Percentiles rank a stretch among this genome's conserved stretches.
Conservation (phyloP, 2,113 vertebrate species). For the Macaca nemestrina region DNA sequence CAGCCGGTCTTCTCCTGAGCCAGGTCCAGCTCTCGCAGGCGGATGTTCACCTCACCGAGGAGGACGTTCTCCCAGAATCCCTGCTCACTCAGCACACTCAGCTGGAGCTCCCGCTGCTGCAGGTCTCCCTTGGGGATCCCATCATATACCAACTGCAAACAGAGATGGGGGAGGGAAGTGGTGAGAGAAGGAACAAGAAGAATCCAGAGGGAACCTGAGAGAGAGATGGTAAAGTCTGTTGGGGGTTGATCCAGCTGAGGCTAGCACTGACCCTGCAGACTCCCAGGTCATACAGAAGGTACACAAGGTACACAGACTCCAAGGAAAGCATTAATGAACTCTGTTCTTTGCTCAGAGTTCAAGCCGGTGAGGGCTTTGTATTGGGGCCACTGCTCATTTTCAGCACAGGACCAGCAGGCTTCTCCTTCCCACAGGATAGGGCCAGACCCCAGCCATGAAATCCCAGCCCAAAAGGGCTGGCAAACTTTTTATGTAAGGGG, state of each 20-base stretch:
- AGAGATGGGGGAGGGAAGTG: neutral
- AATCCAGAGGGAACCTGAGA: too few species aligned
- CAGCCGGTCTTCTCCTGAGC: conserved; percentile 94
- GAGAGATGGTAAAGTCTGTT: neutral
- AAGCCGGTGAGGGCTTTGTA: neutral
- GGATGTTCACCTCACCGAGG: conserved; percentile 93
- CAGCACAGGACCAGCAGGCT: neutral
- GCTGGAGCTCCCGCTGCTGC: conserved; percentile 93
- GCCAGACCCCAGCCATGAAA: neutral
- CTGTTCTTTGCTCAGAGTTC: neutral
- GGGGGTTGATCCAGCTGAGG: neutral
- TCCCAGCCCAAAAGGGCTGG: neutral
- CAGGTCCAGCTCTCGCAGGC: conserved; percentile 90
- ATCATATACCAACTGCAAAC: conserved; percentile 92
- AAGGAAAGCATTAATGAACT: neutral
- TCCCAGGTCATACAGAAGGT: neutral
- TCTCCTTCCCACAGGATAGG: neutral
- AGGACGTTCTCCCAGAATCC: conserved; percentile 97
- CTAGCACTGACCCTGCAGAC: neutral
- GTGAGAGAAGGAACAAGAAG: neutral
- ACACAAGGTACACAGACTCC: neutral
- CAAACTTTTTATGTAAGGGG: neutral
- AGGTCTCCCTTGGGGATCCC: conserved; percentile 94
- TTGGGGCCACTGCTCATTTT: neutral
- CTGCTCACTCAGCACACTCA: conserved; percentile 94